These are phyloP conservation scores for Papilio aristodemus DNA, from an alignment of 1,140 invertebrate species.

Conservation along the genomic window DNA sequence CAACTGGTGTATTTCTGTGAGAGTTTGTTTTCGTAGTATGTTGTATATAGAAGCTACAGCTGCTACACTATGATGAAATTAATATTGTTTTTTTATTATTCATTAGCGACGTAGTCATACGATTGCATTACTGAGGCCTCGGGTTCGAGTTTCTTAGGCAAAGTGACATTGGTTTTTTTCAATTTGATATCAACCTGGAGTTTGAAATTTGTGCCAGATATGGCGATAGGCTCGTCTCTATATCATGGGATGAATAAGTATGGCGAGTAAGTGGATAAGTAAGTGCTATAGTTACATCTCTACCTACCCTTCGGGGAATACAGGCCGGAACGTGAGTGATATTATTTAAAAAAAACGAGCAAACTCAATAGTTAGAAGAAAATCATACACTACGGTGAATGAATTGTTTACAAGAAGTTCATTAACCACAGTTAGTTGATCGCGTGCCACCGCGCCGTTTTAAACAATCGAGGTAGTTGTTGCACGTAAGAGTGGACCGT, in stretches of 20 bases:
- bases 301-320: too few relatives aligned
- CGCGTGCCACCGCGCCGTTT: conserved; percentile 11
- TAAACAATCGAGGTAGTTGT: conserved; percentile 18
- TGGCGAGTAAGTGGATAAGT: too few relatives aligned
- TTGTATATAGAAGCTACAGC: not conserved
- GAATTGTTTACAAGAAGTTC: conserved; percentile 22
- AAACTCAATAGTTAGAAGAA: not conserved
- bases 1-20: conserved; percentile 8
- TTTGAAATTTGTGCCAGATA: too few relatives aligned
- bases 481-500: not conserved
- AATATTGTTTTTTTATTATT: not conserved
- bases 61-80: not conserved
- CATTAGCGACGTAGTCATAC: not conserved
- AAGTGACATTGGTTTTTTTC: too few relatives aligned
- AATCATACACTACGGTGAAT: not conserved
- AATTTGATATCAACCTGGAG: too few relatives aligned
- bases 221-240: too few relatives aligned
- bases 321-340: too few relatives aligned
- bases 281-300: too few relatives aligned
- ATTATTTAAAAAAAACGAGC: too few relatives aligned
- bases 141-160: too few relatives aligned
- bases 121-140: too few relatives aligned
- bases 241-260: too few relatives aligned
- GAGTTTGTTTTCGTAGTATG: not conserved
- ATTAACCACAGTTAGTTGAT: conserved; percentile 5